Base-by-base conservation (phyloP, 2,888 invertebrate genomes). In the Byasa hedistus region DNA sequence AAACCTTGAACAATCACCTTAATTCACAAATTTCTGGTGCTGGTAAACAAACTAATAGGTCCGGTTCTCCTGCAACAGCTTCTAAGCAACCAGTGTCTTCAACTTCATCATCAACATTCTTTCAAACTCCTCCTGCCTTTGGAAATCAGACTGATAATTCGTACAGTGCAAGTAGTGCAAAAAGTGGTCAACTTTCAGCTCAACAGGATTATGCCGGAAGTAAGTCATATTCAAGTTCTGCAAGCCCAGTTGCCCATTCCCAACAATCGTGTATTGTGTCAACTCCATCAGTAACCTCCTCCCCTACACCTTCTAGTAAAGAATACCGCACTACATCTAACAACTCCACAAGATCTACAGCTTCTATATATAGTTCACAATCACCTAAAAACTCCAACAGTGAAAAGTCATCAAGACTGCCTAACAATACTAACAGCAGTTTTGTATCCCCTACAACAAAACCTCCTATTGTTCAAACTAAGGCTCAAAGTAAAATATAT, bases 401-500 rank as follows among this genome's bases (percentile, higher is more conserved):
- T 77, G 87, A 91, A 79, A 84, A 92, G 81, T 72, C 87, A 24
- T 69, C 84, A 48, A 79, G 90, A 62, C 83, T 79, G 65, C 71
- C 84, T 57, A 78, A 81, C 63, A 86, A 81, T 73, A 89, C 85
- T 73, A 81, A 80, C 70, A 89, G 86, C 74, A 91, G 90, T 74
- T 93, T 93, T 80, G 90, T 93, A 48, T 92, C 93, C 24, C 93
- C 92, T 54, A 89, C 92, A 71, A 84, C 92, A 62, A 92, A 92
- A 80, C 83, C 89, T 39, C 89, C 92, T 64, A 90, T 89, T 76
- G 93, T 95, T 73, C 95, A 95, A 85, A 94, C 95, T 69, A 96
- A 96, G 87, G 95, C 95, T 72, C 95, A 96, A 88, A 93, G 95
- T 74, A 96, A 96, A 91, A 94, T 95, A 75, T 96, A 96, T 84